Evolutionary conservation across 1,140 invertebrate genomes (phyloP), one percentile per base, ranked within the genome.

Genomic region (Drosophila grimshawi): DNA sequence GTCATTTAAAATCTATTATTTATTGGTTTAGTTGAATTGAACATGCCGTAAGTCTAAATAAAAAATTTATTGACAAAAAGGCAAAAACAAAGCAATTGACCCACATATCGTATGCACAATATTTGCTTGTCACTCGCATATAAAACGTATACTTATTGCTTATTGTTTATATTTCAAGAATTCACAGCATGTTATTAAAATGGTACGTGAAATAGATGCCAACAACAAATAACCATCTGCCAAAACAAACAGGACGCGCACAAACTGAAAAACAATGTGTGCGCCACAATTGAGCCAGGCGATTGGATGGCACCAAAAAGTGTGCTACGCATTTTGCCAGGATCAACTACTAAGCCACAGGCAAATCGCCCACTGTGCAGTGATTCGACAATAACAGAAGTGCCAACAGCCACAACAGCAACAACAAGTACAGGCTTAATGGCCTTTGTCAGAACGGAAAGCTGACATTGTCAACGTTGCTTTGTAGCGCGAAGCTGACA

Each of bases 61-160:
- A 63, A 62, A 10, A 33, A 19, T 19, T 19, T 19, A 19, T 1
- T 32, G 43, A n/a, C 27, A 45, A 74, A 61, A 46, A 45, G 32
- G 37, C 57, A 45, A 56, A 60, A 59, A 61, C 32, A 73, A 73
- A 65, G 48, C 46, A 49, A 79, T 69, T 88, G 83, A 82, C 79
- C 82, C 45, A 88, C 83, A 69, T 72, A 43, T 56, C 70, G 67
- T 52, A 49, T 69, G 64, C 60, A 71, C 45, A 76, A 78, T 62
- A 51, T 70, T 66, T 55, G 43, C 72, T 68, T 48, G 59, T 41
- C 57, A 63, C 2, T 1, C 78, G 65, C 51, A 68, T 19, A 62
- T 59, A 70, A 65, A 69, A 56, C 56, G 62, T 68, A 81, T 71
- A 72, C 60, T 70, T 45, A 48, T 49, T 27, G 35, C 29, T 33